These are phyloP conservation scores for Micromesistius poutassou DNA, from an alignment of 2,797 vertebrate species.

Conservation along the genomic window DNA sequence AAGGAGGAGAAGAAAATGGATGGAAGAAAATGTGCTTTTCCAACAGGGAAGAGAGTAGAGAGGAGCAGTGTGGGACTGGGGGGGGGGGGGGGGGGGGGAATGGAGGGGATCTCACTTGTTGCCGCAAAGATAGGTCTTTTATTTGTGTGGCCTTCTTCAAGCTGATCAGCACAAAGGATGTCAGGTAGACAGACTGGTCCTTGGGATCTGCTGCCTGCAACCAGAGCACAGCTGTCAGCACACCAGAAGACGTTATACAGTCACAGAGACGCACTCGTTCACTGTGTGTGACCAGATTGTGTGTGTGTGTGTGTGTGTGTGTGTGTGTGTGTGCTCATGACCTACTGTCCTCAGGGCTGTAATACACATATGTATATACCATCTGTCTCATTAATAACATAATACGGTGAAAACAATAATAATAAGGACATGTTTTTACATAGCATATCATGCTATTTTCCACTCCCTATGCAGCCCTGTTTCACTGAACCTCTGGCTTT, in stretches of 20 bases:
- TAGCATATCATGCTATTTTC: background rate
- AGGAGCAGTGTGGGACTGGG: too few relatives aligned
- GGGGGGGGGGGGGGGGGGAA: too few relatives aligned
- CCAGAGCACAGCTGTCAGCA: background rate
- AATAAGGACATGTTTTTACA: background rate
- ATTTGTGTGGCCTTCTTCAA: constrained; percentile 70
- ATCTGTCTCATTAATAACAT: background rate
- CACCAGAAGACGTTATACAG: too few relatives aligned
- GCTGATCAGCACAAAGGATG: constrained; percentile 83
- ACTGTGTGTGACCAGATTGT: constrained; percentile 10
- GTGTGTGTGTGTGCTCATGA: too few relatives aligned
- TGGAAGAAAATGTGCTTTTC: background rate
- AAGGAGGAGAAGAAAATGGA: background rate
- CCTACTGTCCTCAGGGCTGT: too few relatives aligned
- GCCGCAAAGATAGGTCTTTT: constrained; percentile 60
- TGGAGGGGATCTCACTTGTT: constrained; percentile 59
- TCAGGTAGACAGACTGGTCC: constrained; percentile 79
- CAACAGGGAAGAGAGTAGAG: background rate
- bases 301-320: too few relatives aligned
- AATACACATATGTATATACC: background rate
- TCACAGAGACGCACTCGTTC: background rate
- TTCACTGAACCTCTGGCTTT: too few relatives aligned
- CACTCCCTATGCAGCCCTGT: too few relatives aligned
- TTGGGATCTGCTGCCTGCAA: constrained; percentile 52
- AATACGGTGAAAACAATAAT: background rate